phyloP scores from a whole-genome alignment of 2,113 vertebrate genomes.

The Microcebus jonahi region DNA sequence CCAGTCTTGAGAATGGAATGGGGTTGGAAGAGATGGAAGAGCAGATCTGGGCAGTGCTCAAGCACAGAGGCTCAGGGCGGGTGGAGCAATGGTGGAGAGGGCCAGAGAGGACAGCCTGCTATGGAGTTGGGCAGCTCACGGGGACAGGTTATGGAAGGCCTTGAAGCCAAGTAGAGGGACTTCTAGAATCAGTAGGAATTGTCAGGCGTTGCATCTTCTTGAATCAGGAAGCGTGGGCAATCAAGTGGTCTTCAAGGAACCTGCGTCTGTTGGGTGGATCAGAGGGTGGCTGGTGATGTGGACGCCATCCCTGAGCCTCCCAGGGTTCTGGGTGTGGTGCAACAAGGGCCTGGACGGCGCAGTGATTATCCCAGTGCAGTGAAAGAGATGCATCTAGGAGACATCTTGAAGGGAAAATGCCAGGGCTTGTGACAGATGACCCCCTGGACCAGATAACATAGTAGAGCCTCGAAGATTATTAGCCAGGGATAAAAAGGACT shows the following conservation, averaged over 20 bases:
- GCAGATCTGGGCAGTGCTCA: neutral
- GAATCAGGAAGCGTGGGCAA: neutral
- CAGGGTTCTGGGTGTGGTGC: no score
- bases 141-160: neutral
- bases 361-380: accelerated
- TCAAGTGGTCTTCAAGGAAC: neutral
- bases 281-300: neutral
- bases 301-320: neutral
- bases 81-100: accelerated
- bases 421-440: neutral
- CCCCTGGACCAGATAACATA: neutral
- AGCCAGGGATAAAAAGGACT: neutral
- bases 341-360: neutral
- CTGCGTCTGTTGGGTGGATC: neutral
- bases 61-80: neutral
- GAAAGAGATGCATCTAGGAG: neutral
- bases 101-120: accelerated
- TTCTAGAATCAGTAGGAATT: neutral
- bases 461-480: neutral
- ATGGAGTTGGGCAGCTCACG: accelerated
- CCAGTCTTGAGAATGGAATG: neutral
- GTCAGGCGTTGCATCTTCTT: neutral
- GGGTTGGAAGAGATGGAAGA: neutral
- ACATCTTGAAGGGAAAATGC: neutral
- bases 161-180: neutral